Evolutionary conservation across 2,113 vertebrate genomes (phyloP).

Genomic region (Climacteris rufus): DNA sequence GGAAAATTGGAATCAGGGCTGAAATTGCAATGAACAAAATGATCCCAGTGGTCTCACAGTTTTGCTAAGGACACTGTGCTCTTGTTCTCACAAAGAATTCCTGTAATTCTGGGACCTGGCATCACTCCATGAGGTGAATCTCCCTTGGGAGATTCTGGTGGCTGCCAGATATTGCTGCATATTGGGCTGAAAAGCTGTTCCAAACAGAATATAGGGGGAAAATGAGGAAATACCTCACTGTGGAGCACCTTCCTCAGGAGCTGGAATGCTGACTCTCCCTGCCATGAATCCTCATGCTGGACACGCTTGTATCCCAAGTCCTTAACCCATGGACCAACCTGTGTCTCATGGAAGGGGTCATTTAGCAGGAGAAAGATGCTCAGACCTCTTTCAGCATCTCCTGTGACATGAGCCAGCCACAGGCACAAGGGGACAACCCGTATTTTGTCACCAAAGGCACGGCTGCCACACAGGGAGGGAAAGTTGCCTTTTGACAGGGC

Average conservation of each 20-base stretch:
- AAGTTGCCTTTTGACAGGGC: neutral
- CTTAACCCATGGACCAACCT: neutral
- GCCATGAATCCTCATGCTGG: accelerated
- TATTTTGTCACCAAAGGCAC: accelerated
- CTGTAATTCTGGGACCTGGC: neutral
- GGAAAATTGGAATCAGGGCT: neutral
- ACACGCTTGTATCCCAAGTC: neutral
- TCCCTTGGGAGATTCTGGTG: neutral
- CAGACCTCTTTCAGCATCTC: neutral
- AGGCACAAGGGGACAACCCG: neutral
- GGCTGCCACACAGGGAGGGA: accelerated
- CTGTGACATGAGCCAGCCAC: neutral
- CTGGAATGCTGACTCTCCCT: neutral
- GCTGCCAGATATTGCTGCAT: neutral
- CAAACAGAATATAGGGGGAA: neutral
- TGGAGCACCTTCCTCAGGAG: too few relatives aligned
- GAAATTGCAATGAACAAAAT: neutral
- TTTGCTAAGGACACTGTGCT: neutral
- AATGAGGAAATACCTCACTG: neutral
- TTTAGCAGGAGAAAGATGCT: neutral
- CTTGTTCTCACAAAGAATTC: neutral
- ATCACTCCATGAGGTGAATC: neutral
- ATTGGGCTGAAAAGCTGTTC: neutral
- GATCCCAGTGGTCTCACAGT: neutral
- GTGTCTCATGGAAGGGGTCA: accelerated